These are phyloP conservation scores for Drosophila macrothrix DNA, from an alignment of 2,888 invertebrate species.

Conservation along the genomic window DNA sequence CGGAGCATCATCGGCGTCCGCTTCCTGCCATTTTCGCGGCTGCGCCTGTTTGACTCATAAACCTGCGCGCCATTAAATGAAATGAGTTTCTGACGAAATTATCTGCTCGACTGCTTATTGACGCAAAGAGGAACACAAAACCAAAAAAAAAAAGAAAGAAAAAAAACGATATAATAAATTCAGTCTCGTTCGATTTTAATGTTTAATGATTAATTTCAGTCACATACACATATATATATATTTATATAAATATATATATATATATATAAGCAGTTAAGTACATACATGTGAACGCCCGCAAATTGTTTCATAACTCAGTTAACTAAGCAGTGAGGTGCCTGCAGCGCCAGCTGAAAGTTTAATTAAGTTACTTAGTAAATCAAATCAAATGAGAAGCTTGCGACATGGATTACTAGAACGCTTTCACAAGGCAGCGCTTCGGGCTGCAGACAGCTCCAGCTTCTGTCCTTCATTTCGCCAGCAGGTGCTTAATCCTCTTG, in stretches of 20 bases:
- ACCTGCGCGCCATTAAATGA: conserved; percentile 78
- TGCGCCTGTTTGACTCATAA: conserved; percentile 70
- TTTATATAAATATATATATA: not conserved
- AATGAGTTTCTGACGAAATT: conserved; percentile 79
- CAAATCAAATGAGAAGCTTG: conserved; percentile 75
- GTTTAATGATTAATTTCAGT: conserved; percentile 64
- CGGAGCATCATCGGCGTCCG: conserved; percentile 70
- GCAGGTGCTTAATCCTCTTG: conserved; percentile 54
- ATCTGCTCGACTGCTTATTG: conserved; percentile 49
- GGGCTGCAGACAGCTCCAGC: not conserved
- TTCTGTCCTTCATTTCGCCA: conserved; percentile 14
- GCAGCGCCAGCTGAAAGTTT: conserved; percentile 65
- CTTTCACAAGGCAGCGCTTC: conserved; percentile 1
- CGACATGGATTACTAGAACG: conserved; percentile 53
- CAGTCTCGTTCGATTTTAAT: conserved; percentile 67
- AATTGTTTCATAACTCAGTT: conserved; percentile 79
- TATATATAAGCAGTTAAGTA: not conserved
- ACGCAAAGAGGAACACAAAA: conserved; percentile 16
- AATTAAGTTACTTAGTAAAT: conserved; percentile 76
- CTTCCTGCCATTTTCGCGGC: conserved; percentile 51
- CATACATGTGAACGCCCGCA: conserved; percentile 21
- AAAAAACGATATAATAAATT: conserved; percentile 9
- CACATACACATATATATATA: conserved; percentile 7
- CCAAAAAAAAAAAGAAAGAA: conserved; percentile 1
- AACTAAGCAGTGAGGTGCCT: conserved; percentile 37